Evolutionary conservation across 2,113 vertebrate species (phyloP).

Genomic region (Sinocyclocheilus anshuiensis): DNA sequence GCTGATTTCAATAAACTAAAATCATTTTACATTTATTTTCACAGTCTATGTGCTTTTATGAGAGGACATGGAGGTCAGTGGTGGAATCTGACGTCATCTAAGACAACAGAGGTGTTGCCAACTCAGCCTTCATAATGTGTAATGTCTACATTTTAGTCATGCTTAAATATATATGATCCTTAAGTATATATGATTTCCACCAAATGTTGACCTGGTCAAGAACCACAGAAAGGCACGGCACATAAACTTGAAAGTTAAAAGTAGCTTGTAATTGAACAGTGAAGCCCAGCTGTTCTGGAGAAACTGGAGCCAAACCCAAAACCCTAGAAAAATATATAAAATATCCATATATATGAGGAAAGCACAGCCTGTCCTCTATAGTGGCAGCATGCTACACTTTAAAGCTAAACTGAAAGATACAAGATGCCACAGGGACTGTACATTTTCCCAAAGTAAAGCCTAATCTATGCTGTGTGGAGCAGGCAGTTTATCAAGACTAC

Average conservation of each 20-base stretch:
- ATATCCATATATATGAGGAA: slow-evolving; percentile 19
- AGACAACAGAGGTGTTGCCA: slow-evolving; percentile 7
- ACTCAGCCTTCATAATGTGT: not conserved
- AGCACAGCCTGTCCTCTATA: not conserved
- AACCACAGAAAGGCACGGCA: slow-evolving; percentile 26
- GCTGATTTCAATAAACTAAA: not conserved
- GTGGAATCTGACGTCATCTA: slow-evolving; percentile 17
- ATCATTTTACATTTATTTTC: not conserved
- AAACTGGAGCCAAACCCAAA: slow-evolving; percentile 12
- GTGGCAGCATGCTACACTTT: not conserved
- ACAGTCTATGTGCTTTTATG: not conserved
- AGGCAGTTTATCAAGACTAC: not conserved
- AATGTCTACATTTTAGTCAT: slow-evolving; percentile 20
- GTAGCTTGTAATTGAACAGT: slow-evolving; percentile 29
- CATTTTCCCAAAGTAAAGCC: not conserved
- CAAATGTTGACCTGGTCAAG: slow-evolving; percentile 29
- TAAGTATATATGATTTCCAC: slow-evolving; percentile 23
- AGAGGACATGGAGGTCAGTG: not conserved
- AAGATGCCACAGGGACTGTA: not conserved
- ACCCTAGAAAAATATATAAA: slow-evolving; percentile 12
- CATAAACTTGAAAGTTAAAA: slow-evolving; percentile 30
- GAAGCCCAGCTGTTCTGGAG: slow-evolving; percentile 26
- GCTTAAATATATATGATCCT: slow-evolving; percentile 29
- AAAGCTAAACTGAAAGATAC: not conserved
- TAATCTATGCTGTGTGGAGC: not conserved